Base-by-base conservation (phyloP, 2,888 invertebrate genomes). In the Troides oblongomaculatus region DNA sequence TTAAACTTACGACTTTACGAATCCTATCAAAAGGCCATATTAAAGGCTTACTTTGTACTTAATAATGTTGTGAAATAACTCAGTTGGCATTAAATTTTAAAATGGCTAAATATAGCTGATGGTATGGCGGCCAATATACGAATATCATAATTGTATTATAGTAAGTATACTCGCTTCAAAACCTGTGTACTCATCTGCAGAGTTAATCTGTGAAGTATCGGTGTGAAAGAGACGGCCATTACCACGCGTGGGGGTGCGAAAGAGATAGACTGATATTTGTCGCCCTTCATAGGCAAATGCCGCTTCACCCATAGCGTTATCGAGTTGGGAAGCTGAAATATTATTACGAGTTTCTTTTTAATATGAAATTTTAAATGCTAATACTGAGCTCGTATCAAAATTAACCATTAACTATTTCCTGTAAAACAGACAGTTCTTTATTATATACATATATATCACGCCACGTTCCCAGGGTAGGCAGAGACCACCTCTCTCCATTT, bases 261-360 rank as follows among this genome's bases (percentile, higher is more conserved):
- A 4, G 94, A 94, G 80, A 85, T 92, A 1, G 94, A 92, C 6
- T 83, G 81, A 77, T 86, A 85, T 39, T 73, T 76, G 72, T 90
- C 88, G 1, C 91, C 89, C 64, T 90, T 86, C 68, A 84, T 83
- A 0, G 94, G 94, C 50, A 87, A 75, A 58, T 94, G 92, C 0
- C 90, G 92, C 77, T 94, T 93, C 1, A 93, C 92, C 94, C 94
- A 95, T 30, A 94, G 74, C 18, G 93, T 92, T 12, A 94, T 66
- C 8, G 73, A 71, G 2, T 75, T 56, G 36, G 71, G n/a, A 46
- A 84, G 30, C 87, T 86, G 77, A 46, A 82, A 80, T 57, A 72
- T 69, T 66, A 66, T 2, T 17, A 46, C 30, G 30, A 39, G 39
- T 17, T 46, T 46, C 46, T 46, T 46, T 46, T 46, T 46, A 1